phyloP scores from a whole-genome alignment of 2,797 vertebrate genomes.

The Acipenser transmontanus region DNA sequence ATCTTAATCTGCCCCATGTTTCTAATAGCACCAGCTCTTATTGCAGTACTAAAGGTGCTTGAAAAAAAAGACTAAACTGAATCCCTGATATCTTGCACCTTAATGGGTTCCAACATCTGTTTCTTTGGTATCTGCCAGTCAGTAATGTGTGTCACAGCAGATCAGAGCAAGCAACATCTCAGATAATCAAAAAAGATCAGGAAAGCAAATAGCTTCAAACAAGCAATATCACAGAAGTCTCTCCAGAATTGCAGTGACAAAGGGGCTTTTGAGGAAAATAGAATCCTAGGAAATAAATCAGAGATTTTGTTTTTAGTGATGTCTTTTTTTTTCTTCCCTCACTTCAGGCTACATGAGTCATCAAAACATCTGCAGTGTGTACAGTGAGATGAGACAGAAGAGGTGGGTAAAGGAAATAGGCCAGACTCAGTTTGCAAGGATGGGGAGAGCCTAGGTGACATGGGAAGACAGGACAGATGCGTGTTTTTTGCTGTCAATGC shows the following conservation, averaged over 20 bases:
- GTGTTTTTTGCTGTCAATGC: constrained; percentile 28
- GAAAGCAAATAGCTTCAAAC: constrained; percentile 31
- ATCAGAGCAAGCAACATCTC: constrained; percentile 21
- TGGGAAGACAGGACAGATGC: constrained; percentile 40
- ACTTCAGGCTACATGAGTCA: constrained; percentile 2
- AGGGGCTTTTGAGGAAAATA: background rate
- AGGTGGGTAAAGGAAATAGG: no score
- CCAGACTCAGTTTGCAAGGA: no score
- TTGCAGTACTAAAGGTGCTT: no score
- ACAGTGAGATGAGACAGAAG: no score
- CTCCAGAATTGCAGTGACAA: background rate
- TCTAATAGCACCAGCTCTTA: no score
- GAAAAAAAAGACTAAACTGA: no score
- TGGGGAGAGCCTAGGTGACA: background rate
- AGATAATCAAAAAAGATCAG: constrained; percentile 32
- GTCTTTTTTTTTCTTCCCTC: background rate
- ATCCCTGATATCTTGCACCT: no score
- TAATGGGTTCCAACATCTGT: no score
- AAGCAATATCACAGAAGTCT: constrained; percentile 15
- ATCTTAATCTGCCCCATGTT: no score
- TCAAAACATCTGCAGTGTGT: background rate
- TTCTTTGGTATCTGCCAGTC: no score
- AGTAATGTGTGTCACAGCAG: constrained; percentile 21
- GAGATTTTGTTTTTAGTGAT: background rate
- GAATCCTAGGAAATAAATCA: background rate